Percentiles rank a stretch among this genome's conserved stretches.
These are phyloP conservation scores for Icerya purchasi DNA, from an alignment of 2,888 invertebrate genomes.

Conservation along the genomic window DNA sequence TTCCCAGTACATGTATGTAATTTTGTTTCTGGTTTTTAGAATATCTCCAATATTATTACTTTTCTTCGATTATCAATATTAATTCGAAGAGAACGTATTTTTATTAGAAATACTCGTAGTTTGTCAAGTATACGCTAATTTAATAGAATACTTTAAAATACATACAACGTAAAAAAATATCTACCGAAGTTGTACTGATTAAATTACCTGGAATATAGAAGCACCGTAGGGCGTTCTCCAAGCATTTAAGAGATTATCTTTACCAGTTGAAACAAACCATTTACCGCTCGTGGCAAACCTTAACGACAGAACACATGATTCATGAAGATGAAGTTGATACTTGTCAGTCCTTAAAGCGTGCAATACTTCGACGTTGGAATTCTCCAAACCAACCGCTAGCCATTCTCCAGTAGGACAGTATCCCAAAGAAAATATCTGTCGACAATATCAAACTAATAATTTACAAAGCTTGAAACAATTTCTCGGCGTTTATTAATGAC, in stretches of 20 bases:
- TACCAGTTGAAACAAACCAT: slow-evolving; percentile 98
- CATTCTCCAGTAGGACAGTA: slow-evolving; percentile 90
- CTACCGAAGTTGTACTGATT: too few relatives aligned
- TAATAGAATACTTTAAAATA: too few relatives aligned
- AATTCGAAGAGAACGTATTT: too few relatives aligned
- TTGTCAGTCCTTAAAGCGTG: slow-evolving; percentile 77
- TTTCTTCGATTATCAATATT: too few relatives aligned
- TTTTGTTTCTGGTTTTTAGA: too few relatives aligned
- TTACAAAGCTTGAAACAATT: too few relatives aligned
- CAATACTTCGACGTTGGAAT: slow-evolving; percentile 80
- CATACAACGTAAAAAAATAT: too few relatives aligned
- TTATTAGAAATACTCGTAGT: too few relatives aligned
- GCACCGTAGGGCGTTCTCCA: slow-evolving; percentile 97
- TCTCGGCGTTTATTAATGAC: too few relatives aligned
- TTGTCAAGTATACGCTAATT: too few relatives aligned
- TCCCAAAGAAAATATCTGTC: slow-evolving; percentile 73
- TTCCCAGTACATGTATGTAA: too few relatives aligned
- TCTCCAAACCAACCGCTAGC: slow-evolving; percentile 94
- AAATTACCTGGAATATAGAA: slow-evolving; percentile 80
- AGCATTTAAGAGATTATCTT: slow-evolving; percentile 89
- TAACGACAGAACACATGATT: slow-evolving; percentile 85
- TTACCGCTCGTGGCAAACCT: slow-evolving; percentile 89
- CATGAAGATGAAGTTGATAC: slow-evolving; percentile 86
- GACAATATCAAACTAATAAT: not conserved
- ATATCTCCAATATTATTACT: too few relatives aligned